These are phyloP conservation scores for Sphaerophoria taeniata DNA, from an alignment of 2,888 invertebrate species.

Conservation along the genomic window DNA sequence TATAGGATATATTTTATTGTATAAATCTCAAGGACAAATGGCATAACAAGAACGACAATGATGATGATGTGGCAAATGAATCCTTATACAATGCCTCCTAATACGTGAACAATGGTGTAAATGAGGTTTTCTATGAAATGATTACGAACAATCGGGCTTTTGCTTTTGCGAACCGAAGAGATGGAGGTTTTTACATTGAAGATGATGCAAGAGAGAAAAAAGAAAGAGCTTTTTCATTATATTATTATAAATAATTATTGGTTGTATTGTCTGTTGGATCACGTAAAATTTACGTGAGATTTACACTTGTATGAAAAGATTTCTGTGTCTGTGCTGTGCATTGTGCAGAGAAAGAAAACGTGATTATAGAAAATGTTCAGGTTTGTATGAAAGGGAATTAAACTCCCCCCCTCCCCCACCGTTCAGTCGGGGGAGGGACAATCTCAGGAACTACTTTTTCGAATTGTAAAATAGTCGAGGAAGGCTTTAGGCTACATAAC, in stretches of 20 bases:
- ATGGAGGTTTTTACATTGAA: neutral
- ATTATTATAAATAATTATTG: constrained; percentile 38
- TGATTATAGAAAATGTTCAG: no score
- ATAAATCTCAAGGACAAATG: constrained; percentile 28
- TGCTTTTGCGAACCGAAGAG: no score
- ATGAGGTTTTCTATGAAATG: constrained; percentile 36
- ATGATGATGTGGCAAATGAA: constrained; percentile 25
- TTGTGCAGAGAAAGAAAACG: no score
- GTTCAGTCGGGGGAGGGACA: no score
- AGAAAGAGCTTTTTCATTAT: constrained; percentile 17
- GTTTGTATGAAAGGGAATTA: no score
- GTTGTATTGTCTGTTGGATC: constrained; percentile 35
- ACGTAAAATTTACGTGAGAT: constrained; percentile 30
- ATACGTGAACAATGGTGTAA: constrained; percentile 44
- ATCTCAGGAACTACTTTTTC: no score
- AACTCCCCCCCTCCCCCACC: no score
- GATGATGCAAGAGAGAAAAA: neutral
- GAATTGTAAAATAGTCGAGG: no score
- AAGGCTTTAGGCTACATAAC: no score
- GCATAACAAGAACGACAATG: constrained; percentile 14
- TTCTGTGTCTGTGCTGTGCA: neutral
- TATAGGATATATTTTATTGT: constrained; percentile 20
- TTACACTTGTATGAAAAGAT: constrained; percentile 3
- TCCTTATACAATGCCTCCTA: constrained; percentile 38
- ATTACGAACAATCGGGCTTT: constrained; percentile 17